Conservation (phyloP, 2,888 invertebrate species). For the Syritta pipiens region DNA sequence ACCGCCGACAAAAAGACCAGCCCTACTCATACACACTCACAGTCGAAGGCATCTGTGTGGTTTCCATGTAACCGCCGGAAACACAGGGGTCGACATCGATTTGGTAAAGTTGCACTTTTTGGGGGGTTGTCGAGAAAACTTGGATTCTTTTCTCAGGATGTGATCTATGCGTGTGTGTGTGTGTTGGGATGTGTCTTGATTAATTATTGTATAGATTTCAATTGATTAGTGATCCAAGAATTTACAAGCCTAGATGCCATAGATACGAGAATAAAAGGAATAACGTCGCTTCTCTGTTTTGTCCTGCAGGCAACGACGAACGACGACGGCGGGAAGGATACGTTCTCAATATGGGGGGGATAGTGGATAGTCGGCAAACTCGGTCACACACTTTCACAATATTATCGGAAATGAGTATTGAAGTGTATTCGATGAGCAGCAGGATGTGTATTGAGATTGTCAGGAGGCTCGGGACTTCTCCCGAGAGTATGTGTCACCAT, state of each 20-base stretch:
- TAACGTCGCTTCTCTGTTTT: not conserved
- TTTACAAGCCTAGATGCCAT: not conserved
- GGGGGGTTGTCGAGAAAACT: no score
- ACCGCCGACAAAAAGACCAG: not conserved
- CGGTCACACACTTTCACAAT: not conserved
- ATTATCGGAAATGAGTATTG: not conserved
- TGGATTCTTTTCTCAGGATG: no score
- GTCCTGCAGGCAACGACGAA: not conserved
- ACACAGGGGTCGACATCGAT: not conserved
- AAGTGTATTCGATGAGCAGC: not conserved
- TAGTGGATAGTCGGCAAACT: slow-evolving; percentile 1
- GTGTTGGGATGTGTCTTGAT: not conserved
- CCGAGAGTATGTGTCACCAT: not conserved
- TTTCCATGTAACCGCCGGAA: not conserved
- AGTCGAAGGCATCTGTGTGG: no score
- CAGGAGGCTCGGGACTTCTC: not conserved
- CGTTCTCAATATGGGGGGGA: no score
- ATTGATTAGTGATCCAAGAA: not conserved
- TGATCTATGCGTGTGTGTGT: no score
- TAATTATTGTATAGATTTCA: not conserved
- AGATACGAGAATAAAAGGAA: not conserved
- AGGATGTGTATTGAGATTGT: slow-evolving; percentile 1
- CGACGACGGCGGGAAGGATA: no score
- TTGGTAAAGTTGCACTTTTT: not conserved
- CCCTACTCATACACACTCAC: no score